phyloP scores from a whole-genome alignment of 1,140 invertebrate species.

The Pseudomyrmex gracilis region DNA sequence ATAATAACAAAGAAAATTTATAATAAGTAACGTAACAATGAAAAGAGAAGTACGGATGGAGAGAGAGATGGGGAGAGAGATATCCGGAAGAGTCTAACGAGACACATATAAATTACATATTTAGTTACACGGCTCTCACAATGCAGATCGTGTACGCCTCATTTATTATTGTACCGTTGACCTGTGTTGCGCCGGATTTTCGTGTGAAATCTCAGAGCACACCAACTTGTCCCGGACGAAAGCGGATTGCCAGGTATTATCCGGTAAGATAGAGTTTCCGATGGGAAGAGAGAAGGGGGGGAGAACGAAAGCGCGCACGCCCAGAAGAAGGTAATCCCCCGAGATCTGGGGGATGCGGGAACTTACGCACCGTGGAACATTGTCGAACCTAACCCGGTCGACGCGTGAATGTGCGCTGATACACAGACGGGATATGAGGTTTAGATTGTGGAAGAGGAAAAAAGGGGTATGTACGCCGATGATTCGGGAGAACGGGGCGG shows the following conservation, averaged over 20 bases:
- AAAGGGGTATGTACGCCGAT: slow-evolving; percentile 57
- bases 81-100: neutral
- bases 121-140: slow-evolving; percentile 1
- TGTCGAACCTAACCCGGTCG: slow-evolving; percentile 38
- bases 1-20: no score
- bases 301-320: slow-evolving; percentile 63
- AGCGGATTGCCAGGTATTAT: slow-evolving; percentile 71
- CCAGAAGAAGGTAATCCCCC: slow-evolving; percentile 65
- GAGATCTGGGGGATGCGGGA: slow-evolving; percentile 65
- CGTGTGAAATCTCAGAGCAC: slow-evolving; percentile 54
- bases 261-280: slow-evolving; percentile 76
- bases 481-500: slow-evolving; percentile 11
- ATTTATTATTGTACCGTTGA: slow-evolving; percentile 21
- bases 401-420: slow-evolving; percentile 62
- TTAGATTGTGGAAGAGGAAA: slow-evolving; percentile 40
- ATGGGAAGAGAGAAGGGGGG: no score
- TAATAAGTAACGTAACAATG: no score
- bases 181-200: slow-evolving; percentile 27
- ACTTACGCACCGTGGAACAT: slow-evolving; percentile 33
- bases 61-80: no score
- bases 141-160: slow-evolving; percentile 17
- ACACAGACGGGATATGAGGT: slow-evolving; percentile 28
- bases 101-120: neutral
- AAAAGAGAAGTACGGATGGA: no score
- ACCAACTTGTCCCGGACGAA: slow-evolving; percentile 57